Evolutionary conservation across 2,888 invertebrate genomes (phyloP).

Genomic region (Onchidella celtica): DNA sequence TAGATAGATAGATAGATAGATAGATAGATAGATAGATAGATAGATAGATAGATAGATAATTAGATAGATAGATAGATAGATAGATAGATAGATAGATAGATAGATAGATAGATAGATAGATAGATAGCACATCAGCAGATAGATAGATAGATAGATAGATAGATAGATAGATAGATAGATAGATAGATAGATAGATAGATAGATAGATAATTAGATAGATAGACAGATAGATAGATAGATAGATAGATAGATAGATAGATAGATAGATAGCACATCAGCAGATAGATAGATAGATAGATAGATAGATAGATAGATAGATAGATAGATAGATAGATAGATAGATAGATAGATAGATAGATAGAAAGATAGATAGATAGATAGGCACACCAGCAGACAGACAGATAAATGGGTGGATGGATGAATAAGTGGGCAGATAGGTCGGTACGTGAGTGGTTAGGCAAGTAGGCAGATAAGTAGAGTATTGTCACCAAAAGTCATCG

Average conservation of each 20-base stretch:
- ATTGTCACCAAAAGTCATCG: not conserved
- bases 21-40: conserved; percentile 36
- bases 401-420: not conserved
- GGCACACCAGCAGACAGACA: conserved; percentile 1
- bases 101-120: conserved; percentile 28
- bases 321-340: conserved; percentile 12
- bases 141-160: conserved; percentile 37
- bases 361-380: conserved; percentile 19
- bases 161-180: conserved; percentile 35
- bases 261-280: conserved; percentile 2
- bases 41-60: too few relatives aligned
- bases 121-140: too few relatives aligned
- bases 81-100: conserved; percentile 26
- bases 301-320: conserved; percentile 20
- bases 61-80: conserved; percentile 35
- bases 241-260: not conserved
- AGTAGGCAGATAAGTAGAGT: not conserved
- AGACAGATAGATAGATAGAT: conserved; percentile 26
- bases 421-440: too few relatives aligned
- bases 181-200: too few relatives aligned
- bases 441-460: not conserved
- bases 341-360: not conserved
- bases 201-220: conserved; percentile 9
- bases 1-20: conserved; percentile 44
- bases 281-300: conserved; percentile 11